phyloP scores from a whole-genome alignment of 2,888 invertebrate species.

The Erebia aethiops region DNA sequence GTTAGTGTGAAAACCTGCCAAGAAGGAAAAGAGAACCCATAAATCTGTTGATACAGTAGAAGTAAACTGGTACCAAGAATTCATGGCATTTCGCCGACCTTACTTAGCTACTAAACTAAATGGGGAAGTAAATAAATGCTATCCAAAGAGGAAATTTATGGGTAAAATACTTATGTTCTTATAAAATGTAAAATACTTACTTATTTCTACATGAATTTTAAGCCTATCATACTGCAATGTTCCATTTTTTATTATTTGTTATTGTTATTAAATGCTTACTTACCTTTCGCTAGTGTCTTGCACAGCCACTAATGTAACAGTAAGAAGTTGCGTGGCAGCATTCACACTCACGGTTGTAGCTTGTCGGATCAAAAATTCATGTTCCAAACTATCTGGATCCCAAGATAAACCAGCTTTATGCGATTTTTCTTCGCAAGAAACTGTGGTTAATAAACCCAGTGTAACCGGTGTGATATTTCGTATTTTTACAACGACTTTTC shows the following conservation, averaged over 20 bases:
- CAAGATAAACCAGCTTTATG: constrained; percentile 49
- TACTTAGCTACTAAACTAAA: too few species aligned
- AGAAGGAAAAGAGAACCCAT: too few species aligned
- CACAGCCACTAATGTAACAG: constrained; percentile 79
- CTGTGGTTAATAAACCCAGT: constrained; percentile 58
- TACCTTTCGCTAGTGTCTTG: constrained; percentile 80
- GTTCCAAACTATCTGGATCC: constrained; percentile 67
- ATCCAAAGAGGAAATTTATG: too few species aligned
- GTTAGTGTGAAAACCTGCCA: too few species aligned
- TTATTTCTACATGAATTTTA: too few species aligned
- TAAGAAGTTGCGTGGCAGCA: constrained; percentile 80
- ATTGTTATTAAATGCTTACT: background rate
- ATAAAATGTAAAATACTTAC: too few species aligned
- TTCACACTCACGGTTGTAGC: constrained; percentile 80
- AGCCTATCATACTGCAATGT: too few species aligned
- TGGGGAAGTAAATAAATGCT: too few species aligned
- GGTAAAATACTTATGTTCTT: too few species aligned
- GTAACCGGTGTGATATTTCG: constrained; percentile 58
- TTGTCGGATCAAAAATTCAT: constrained; percentile 80
- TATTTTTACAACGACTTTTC: constrained; percentile 48
- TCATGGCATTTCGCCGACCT: too few species aligned
- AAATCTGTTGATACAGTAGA: too few species aligned
- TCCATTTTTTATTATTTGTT: background rate
- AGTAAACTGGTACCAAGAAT: too few species aligned
- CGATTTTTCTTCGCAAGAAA: constrained; percentile 58